These are phyloP conservation scores for Rhinella marina DNA, from an alignment of 2,797 vertebrate species.

Conservation along the genomic window DNA sequence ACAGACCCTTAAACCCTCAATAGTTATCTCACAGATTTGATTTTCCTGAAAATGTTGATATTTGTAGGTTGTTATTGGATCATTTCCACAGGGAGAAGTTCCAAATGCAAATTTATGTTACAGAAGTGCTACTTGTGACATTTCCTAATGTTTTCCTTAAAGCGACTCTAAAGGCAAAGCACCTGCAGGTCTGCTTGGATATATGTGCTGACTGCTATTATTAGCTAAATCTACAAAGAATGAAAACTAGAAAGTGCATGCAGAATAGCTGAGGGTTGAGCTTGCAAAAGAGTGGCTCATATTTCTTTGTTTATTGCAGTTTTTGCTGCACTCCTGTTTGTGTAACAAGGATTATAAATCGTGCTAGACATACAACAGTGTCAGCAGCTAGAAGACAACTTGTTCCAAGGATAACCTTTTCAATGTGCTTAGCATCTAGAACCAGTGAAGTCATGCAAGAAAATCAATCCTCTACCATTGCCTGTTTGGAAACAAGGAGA, in stretches of 20 bases:
- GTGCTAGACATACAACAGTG: slow-evolving; percentile 31
- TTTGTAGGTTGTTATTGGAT: not conserved
- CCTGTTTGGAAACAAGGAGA: not conserved
- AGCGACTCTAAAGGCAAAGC: no score
- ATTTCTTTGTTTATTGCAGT: slow-evolving; percentile 49
- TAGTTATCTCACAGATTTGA: not conserved
- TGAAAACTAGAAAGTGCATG: slow-evolving; percentile 32
- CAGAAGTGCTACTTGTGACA: not conserved
- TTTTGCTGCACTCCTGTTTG: slow-evolving; percentile 22
- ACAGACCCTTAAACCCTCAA: not conserved
- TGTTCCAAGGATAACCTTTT: slow-evolving; percentile 23
- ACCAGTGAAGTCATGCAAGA: slow-evolving; percentile 1
- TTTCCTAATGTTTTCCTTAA: not conserved
- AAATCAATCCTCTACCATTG: not conserved
- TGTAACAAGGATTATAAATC: slow-evolving; percentile 41
- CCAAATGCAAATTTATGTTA: not conserved
- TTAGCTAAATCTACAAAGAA: slow-evolving; percentile 31
- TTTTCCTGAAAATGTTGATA: not conserved
- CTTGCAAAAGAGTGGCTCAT: slow-evolving; percentile 23
- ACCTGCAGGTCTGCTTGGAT: not conserved
- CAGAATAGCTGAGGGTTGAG: slow-evolving; percentile 29
- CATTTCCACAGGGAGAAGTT: not conserved
- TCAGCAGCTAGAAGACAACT: slow-evolving; percentile 41
- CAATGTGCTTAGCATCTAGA: not conserved
- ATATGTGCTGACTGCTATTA: slow-evolving; percentile 7